Evolutionary conservation across 2,797 vertebrate species (phyloP).

Genomic region (Acrocephalus scirpaceus): DNA sequence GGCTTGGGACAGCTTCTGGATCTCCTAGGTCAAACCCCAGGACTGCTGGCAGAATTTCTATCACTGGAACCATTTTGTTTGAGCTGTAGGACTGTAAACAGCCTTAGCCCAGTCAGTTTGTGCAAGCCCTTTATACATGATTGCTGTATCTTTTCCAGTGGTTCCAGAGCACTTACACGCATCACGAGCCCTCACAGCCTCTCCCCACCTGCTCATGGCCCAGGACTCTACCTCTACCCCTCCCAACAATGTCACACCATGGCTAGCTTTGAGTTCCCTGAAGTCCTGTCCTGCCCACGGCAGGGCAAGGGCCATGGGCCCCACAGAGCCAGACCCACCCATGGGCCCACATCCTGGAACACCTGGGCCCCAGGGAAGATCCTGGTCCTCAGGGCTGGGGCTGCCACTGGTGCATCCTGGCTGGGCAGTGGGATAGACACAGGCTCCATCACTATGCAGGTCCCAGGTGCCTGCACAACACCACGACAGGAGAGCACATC

Average conservation of each 20-base stretch:
- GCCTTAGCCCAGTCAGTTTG: background rate
- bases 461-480: background rate
- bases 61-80: background rate
- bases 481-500: background rate
- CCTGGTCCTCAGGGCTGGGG: fast-evolving
- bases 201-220: background rate
- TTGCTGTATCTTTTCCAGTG: background rate
- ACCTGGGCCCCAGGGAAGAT: background rate
- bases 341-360: fast-evolving
- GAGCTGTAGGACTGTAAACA: background rate
- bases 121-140: background rate
- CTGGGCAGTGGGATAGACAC: fast-evolving
- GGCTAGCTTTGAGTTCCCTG: background rate
- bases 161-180: background rate
- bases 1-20: background rate
- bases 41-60: background rate
- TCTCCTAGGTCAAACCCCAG: fast-evolving
- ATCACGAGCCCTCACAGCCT: background rate
- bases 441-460: background rate
- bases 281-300: background rate
- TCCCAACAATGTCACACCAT: fast-evolving
- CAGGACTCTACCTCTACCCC: background rate
- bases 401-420: background rate
- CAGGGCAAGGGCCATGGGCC: background rate
- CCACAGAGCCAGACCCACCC: background rate